Base-by-base conservation (phyloP, 1,140 invertebrate species). In the Whitmania pigra region DNA sequence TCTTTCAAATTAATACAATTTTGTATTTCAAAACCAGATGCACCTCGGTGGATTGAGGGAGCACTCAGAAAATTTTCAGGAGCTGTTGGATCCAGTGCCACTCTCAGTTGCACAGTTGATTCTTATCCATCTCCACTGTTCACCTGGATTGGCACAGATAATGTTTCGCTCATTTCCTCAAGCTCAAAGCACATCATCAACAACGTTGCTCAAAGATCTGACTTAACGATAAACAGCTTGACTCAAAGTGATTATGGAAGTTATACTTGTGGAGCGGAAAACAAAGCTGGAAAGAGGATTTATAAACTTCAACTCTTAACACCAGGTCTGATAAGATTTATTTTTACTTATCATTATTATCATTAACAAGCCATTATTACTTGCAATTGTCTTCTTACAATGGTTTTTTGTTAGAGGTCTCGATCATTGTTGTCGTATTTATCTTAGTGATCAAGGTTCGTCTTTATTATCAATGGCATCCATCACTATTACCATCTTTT, bases 51-150 rank as follows among this genome's bases (percentile, higher is more conserved):
- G 57, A n/a, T 22, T 25, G 22, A 22, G 9, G 22, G 29, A 25
- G 57, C 57, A 63, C 11, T 63, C 57, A 63, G 29, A 31, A 63
- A 63, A 63, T 63, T 25, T 63, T 25, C 22, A 25, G 57, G 22
- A 25, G 9, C 57, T 11, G 7, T 18, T 13, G 57, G 29, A 2
- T 25, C 22, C 11, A 31, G 29, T 25, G 57, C 29, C 2, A 63
- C 22, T 11, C 22, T 63, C 9, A 31, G 0, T 13, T 63, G 57
- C 18, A 1, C 15, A 25, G 20, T 63, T 63, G 22, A 63, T 63
- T 63, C 57, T 13, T 25, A 63, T 63, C 57, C 57, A 7, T 63
- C 57, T 25, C 29, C 57, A 18, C 22, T 31, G 57, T 63, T 63
- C 18, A 25, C 57, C 13, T 63, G 57, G 57, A 25, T 63, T n/a